These are phyloP conservation scores for Paracyclopina nana DNA, from an alignment of 1,140 invertebrate genomes.

Conservation along the genomic window DNA sequence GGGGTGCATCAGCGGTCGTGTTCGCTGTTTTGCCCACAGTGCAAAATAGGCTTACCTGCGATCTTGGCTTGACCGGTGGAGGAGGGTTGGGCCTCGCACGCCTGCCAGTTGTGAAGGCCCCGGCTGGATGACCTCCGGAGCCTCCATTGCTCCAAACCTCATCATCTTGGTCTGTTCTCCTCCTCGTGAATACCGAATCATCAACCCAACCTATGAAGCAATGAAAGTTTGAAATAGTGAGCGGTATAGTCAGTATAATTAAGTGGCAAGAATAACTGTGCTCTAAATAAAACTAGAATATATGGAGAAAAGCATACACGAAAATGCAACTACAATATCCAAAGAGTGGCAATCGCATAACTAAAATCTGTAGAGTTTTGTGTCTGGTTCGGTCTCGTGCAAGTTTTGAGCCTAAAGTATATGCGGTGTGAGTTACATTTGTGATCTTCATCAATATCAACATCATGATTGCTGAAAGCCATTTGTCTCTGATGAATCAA, in stretches of 20 bases:
- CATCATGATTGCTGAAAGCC: no score
- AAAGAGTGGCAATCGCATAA: no score
- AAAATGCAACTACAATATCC: no score
- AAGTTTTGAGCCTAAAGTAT: no score
- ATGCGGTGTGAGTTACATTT: no score
- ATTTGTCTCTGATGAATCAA: no score
- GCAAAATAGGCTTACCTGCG: slow-evolving; percentile 31
- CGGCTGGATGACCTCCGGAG: slow-evolving; percentile 39
- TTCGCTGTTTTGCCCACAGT: slow-evolving; percentile 3
- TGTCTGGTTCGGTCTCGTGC: no score
- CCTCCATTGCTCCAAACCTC: slow-evolving; percentile 19
- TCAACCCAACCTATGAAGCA: slow-evolving; percentile 38
- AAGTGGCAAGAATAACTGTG: no score
- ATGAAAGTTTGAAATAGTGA: no score
- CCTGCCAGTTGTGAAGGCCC: slow-evolving; percentile 61
- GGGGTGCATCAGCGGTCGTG: background rate
- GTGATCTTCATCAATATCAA: no score
- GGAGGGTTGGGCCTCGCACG: slow-evolving; percentile 31
- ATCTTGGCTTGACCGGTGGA: slow-evolving; percentile 40
- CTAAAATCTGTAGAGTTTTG: no score
- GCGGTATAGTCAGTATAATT: no score
- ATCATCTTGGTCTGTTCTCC: slow-evolving; percentile 20
- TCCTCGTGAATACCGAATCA: slow-evolving; percentile 38
- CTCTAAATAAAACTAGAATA: background rate
- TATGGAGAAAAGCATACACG: background rate